These are phyloP conservation scores for Pithys albifrons DNA, from an alignment of 2,113 vertebrate species.

Conservation along the genomic window DNA sequence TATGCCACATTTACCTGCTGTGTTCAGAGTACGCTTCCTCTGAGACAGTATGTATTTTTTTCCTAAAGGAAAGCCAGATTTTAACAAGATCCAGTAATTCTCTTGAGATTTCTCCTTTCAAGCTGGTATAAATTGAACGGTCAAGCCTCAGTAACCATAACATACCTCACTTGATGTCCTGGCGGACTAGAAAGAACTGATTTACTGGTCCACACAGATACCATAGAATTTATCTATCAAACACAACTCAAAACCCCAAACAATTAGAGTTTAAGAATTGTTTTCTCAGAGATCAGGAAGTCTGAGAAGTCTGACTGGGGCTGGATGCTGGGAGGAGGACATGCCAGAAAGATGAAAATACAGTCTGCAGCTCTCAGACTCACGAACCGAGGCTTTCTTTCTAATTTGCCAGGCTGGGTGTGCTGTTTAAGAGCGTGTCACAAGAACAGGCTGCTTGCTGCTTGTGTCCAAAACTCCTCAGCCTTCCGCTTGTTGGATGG, in stretches of 20 bases:
- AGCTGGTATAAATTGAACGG: neutral
- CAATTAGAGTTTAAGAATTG: neutral
- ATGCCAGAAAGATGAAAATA: neutral
- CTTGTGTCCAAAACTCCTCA: neutral
- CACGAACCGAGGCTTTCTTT: neutral
- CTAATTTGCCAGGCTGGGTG: neutral
- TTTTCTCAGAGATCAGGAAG: neutral
- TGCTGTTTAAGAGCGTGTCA: neutral
- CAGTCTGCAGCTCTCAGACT: neutral
- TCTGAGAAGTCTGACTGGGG: neutral
- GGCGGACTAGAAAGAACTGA: neutral
- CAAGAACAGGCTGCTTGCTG: neutral
- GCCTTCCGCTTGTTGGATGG: rapidly evolving
- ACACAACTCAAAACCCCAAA: neutral
- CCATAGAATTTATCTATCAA: neutral
- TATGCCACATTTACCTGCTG: neutral
- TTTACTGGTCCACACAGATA: neutral
- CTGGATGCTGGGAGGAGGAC: neutral
- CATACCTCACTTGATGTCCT: neutral
- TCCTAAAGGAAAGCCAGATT: neutral
- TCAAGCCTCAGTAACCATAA: neutral
- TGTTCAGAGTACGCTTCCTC: neutral
- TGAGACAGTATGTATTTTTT: neutral
- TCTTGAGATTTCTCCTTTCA: neutral
- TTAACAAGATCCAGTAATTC: neutral